Percentiles rank a stretch among this genome's conserved stretches.
phyloP scores from a whole-genome alignment of 64 coral and sea anemone species.

The Stichodactyla helianthus region DNA sequence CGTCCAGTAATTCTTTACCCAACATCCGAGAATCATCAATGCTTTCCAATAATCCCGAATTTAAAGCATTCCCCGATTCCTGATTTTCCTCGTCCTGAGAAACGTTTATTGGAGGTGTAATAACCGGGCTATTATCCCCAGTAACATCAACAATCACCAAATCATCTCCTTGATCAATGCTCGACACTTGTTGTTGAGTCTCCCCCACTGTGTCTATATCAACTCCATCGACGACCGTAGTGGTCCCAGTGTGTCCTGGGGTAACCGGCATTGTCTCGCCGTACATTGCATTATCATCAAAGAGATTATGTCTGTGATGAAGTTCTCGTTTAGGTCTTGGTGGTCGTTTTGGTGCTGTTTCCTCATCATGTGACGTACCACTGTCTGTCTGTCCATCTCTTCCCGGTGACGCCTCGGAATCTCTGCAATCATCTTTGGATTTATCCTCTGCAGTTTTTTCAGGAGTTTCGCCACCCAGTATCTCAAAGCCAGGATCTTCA shows the following conservation, averaged over 20 bases:
- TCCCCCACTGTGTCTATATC: slow-evolving; percentile 72
- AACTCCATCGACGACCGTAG: slow-evolving; percentile 76
- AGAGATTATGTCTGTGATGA: neutral
- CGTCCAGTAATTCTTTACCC: neutral
- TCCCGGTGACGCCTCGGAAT: neutral
- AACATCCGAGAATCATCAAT: neutral
- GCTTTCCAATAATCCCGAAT: slow-evolving; percentile 10
- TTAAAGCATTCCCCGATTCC: neutral
- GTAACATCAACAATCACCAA: slow-evolving; percentile 81
- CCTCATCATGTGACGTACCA: slow-evolving; percentile 11
- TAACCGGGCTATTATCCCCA: neutral
- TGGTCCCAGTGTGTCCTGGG: neutral
- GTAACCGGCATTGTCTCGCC: neutral
- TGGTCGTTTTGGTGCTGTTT: neutral
- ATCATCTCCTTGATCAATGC: slow-evolving; percentile 88
- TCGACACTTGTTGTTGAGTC: slow-evolving; percentile 59
- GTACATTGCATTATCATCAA: neutral
- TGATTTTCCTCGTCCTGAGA: neutral
- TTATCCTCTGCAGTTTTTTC: neutral
- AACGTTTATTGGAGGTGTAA: neutral
- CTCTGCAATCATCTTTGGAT: slow-evolving; percentile 10
- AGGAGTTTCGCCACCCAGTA: slow-evolving; percentile 39
- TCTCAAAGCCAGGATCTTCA: slow-evolving; percentile 50
- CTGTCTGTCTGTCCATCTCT: slow-evolving; percentile 1
- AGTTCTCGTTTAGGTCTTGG: slow-evolving; percentile 13